These are phyloP conservation scores for Heterochromis multidens DNA, from an alignment of 2,113 vertebrate species.

Conservation along the genomic window DNA sequence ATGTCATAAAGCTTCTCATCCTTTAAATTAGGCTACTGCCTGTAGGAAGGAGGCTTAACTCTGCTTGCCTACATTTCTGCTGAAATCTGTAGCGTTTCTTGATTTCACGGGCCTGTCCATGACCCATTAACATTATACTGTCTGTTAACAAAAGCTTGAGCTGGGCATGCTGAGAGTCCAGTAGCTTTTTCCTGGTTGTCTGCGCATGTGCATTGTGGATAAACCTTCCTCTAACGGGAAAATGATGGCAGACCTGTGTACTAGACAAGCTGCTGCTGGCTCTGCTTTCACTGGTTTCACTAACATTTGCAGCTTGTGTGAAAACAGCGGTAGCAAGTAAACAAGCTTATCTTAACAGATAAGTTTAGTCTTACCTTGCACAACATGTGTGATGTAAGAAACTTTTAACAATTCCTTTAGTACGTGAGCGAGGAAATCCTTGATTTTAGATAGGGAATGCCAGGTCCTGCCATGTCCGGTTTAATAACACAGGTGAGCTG, in stretches of 20 bases:
- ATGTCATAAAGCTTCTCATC: neutral
- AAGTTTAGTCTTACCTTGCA: neutral
- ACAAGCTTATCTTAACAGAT: neutral
- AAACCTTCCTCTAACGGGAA: neutral
- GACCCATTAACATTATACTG: neutral
- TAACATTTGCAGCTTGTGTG: neutral
- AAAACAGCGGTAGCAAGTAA: neutral
- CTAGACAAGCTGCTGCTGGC: neutral
- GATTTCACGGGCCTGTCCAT: neutral
- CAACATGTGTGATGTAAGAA: neutral
- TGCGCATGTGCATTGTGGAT: neutral
- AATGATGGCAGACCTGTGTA: neutral
- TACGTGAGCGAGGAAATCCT: neutral
- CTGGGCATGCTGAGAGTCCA: neutral
- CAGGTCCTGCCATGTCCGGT: neutral
- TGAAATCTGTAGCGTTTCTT: neutral
- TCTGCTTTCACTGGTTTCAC: neutral
- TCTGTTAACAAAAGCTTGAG: neutral
- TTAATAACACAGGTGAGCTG: neutral
- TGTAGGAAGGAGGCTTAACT: neutral
- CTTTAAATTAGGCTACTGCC: neutral
- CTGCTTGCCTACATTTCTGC: neutral
- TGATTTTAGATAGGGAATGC: neutral
- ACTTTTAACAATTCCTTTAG: rapidly evolving
- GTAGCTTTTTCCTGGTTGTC: neutral